Base-by-base conservation (phyloP, 1,140 invertebrate genomes). In the Micrasema longulum region DNA sequence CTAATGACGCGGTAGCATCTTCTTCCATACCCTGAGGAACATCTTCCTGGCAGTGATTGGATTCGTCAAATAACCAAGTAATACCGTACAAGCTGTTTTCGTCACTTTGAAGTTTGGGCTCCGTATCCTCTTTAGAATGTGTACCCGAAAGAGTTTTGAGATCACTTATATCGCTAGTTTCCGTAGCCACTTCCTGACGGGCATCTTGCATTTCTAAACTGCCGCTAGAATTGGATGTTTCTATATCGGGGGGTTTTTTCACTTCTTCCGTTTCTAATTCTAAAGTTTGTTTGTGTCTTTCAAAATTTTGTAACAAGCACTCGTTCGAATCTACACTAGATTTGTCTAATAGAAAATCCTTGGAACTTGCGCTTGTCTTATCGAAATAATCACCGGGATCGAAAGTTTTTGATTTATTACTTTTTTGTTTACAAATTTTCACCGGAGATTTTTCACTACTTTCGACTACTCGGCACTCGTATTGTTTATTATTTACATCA, bases 301-400 rank as follows among this genome's bases (percentile, higher is more conserved):
- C 74, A 50, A 72, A 76, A 69, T 76, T 68, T 41, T 75, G 69
- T 52, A 73, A 67, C 31, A 76, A 64, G 47, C 80, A 82, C 60
- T 85, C 84, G 74, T 85, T 84, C 35, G 84, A 85, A 79, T 85
- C 84, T 76, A 85, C 80, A 76, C 84, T 85, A 31, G 84, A 85
- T 80, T 87, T 84, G 63, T 88, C 85, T 78, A 90, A 82, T 16
- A 90, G 79, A 45, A 88, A 86, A 78, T 90, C 89, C 79, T 89
- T 89, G 4, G 88, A 89, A 77, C 88, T 89, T 48, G 88, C 88
- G 78, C 87, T 89, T 18, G 85, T 84, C 76, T 88, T 86, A 78
- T 89, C 87, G 65, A 84, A 85, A 76, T 82, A 84, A 76, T 85
- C 83, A 67, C 50, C 62, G 12, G 71, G 55, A 62, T 75, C 74